A percentile compares a stretch with the other conserved stretches of the same genome.
phyloP scores from a whole-genome alignment of 2,888 invertebrate species.

The Agrotis ipsilon region DNA sequence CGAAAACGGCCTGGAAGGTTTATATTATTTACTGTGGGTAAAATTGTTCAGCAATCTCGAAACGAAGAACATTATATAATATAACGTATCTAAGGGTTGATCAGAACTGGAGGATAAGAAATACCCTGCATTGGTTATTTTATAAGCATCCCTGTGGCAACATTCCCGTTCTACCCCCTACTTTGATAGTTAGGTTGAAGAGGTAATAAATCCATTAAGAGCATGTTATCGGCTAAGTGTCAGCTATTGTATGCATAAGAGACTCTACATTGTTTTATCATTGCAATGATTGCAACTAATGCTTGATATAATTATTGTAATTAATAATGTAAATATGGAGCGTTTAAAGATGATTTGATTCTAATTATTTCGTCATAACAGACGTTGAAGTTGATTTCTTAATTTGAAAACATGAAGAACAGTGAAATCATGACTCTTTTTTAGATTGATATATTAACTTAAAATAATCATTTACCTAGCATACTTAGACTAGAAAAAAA shows the following conservation, averaged over 20 bases:
- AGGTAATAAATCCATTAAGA: too few relatives aligned
- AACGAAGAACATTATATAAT: background rate
- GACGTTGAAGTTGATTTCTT: background rate
- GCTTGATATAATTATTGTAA: background rate
- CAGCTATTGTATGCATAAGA: background rate
- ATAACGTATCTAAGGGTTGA: too few relatives aligned
- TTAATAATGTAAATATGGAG: conserved; percentile 8
- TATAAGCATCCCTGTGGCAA: too few relatives aligned
- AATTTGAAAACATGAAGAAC: background rate
- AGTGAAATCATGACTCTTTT: too few relatives aligned
- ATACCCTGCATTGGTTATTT: too few relatives aligned
- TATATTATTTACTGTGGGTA: too few relatives aligned
- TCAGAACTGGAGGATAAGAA: too few relatives aligned
- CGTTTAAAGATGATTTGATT: background rate
- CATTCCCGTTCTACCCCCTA: too few relatives aligned
- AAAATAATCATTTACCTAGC: too few relatives aligned
- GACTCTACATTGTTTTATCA: conserved; percentile 13
- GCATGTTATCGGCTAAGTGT: background rate
- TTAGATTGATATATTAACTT: background rate
- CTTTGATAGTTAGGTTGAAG: too few relatives aligned
- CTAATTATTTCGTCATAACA: background rate
- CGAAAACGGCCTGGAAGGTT: too few relatives aligned
- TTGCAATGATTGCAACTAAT: background rate
- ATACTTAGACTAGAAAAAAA: background rate
- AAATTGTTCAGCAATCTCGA: background rate